Conservation (phyloP, 2,888 invertebrate genomes). For the Ophraella communa region DNA sequence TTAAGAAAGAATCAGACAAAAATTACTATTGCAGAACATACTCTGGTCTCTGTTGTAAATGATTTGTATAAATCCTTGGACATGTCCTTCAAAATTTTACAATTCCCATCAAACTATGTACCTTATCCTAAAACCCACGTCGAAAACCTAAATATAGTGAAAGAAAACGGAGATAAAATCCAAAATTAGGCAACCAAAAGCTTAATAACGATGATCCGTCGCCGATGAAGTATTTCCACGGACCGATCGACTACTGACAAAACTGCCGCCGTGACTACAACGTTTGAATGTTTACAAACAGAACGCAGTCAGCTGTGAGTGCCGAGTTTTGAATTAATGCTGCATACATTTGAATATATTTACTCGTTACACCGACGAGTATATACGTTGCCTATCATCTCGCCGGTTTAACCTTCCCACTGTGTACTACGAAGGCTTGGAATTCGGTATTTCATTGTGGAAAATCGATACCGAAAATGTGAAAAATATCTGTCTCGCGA, state of each 20-base stretch:
- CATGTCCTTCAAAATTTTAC: too few relatives aligned
- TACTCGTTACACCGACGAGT: constrained; percentile 46
- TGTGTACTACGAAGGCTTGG: constrained; percentile 32
- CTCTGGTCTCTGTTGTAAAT: too few relatives aligned
- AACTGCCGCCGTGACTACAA: constrained; percentile 32
- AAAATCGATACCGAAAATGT: constrained; percentile 38
- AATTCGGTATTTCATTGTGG: constrained; percentile 30
- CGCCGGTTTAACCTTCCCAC: constrained; percentile 38
- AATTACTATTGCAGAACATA: too few relatives aligned
- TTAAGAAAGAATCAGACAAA: too few relatives aligned
- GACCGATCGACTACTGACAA: constrained; percentile 28
- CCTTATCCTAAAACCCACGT: too few relatives aligned
- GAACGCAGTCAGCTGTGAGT: constrained; percentile 62
- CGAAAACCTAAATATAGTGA: too few relatives aligned
- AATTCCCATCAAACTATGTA: too few relatives aligned
- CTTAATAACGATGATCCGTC: neutral
- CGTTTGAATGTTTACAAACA: constrained; percentile 59
- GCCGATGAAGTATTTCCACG: constrained; percentile 8
- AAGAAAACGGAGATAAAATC: neutral
- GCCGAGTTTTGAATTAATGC: constrained; percentile 61
- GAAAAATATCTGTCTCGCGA: constrained; percentile 24
- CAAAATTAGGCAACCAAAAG: neutral
- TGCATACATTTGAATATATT: constrained; percentile 63
- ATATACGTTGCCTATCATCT: constrained; percentile 43
- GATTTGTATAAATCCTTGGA: too few relatives aligned